Base-by-base conservation (phyloP, 1,140 invertebrate species). In the Tribolium castaneum region DNA sequence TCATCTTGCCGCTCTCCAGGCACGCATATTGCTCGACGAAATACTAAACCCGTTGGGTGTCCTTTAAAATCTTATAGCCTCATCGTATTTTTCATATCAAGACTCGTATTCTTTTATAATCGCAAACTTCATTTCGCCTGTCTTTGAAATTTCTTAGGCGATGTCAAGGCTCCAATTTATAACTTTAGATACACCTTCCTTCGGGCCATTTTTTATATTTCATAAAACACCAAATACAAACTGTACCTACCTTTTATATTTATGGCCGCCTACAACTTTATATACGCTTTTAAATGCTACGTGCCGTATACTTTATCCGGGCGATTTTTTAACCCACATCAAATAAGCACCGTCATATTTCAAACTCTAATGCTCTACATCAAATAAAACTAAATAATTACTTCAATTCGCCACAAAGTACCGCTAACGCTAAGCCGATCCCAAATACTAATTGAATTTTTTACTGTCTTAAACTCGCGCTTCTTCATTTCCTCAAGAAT, bases 31-130 rank as follows among this genome's bases (percentile, higher is more conserved):
- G 78, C 70, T 62, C 70, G 16, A 16, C 35, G 71, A 74, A 66
- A 74, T 66, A 59, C 34, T 75, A 62, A 73, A 79, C 54, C 78
- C 74, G 59, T 50, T 72, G 74, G 78, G 78, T 77, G 74, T 66
- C 78, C 76, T 77, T 79, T 79, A 79, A 79, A 79, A 79, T 79
- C 78, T 76, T 76, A 76, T 73, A 70, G 49, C 50, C 16, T 50
- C 66, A 52, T 70, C 75, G 52, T 77, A 79, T 76, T 79, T 79
- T 79, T 79, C 78, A 76, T 79, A 76, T 79, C 77, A 78, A 39
- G 49, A 70, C 56, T 73, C 52, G 66, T 73, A 71, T 77, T 70
- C 76, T 74, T 74, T 78, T 78, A 78, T 78, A 78, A 78, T 75
- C 70, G 71, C 19, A 35, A 50, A 75, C 70, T 78, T 54, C 70